These are phyloP conservation scores for Epinotia nisella DNA, from an alignment of 2,888 invertebrate species.

Conservation along the genomic window DNA sequence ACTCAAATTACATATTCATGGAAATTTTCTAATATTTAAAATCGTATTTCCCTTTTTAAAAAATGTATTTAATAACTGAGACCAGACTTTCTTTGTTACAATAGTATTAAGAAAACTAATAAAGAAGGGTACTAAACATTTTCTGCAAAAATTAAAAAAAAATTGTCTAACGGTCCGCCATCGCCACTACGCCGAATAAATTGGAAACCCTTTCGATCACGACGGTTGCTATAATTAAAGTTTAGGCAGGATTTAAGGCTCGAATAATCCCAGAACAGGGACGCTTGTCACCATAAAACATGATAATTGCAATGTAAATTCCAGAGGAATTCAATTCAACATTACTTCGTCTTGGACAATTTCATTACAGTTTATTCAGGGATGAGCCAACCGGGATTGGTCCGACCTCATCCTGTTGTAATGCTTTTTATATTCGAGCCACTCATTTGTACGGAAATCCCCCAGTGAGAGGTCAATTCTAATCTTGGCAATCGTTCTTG, in stretches of 20 bases:
- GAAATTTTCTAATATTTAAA: neutral
- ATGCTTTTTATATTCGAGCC: constrained; percentile 44
- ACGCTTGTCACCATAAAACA: constrained; percentile 48
- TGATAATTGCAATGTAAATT: constrained; percentile 48
- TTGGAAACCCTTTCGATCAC: constrained; percentile 47
- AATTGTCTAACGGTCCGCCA: constrained; percentile 12
- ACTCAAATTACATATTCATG: neutral
- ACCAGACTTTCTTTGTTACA: neutral
- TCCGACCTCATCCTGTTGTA: constrained; percentile 41
- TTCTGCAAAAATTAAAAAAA: constrained; percentile 25
- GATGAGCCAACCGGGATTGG: constrained; percentile 41
- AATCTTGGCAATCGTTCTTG: constrained; percentile 36
- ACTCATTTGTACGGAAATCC: constrained; percentile 45
- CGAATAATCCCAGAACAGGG: constrained; percentile 47
- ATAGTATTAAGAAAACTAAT: constrained; percentile 6
- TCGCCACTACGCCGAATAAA: constrained; percentile 46
- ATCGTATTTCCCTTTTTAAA: neutral
- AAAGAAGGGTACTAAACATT: constrained; percentile 4
- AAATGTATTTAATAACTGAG: neutral
- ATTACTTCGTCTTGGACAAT: constrained; percentile 43
- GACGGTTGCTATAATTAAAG: constrained; percentile 48
- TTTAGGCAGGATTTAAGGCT: constrained; percentile 50
- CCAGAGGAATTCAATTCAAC: constrained; percentile 45
- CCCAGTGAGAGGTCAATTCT: constrained; percentile 43
- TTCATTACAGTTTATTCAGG: constrained; percentile 46